Conservation (phyloP, 2,797 vertebrate genomes). For the Pempheris klunzingeri region DNA sequence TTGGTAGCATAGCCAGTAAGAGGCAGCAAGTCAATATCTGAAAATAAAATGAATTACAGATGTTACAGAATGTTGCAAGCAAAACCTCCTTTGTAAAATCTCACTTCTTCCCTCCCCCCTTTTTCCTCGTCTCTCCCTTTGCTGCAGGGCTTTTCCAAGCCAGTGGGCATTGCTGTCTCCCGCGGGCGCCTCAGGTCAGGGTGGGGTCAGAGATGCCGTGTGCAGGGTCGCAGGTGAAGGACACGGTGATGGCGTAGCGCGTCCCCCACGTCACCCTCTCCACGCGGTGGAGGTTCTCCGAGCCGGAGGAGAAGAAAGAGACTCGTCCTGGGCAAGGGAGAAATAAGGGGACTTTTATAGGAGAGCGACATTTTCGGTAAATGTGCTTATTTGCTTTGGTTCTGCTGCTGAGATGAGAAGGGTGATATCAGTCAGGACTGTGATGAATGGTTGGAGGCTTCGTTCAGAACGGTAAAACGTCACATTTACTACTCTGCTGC, state of each 20-base stretch:
- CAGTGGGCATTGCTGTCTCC: slow-evolving; percentile 23
- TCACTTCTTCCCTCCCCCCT: neutral
- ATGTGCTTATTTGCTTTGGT: neutral
- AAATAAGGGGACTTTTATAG: slow-evolving; percentile 1
- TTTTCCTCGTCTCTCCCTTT: neutral
- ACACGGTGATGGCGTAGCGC: slow-evolving; percentile 94
- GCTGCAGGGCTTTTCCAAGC: slow-evolving; percentile 65
- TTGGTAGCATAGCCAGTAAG: neutral
- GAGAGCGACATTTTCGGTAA: neutral
- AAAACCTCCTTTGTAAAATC: slow-evolving; percentile 19
- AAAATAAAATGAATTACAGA: neutral
- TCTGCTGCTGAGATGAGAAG: neutral
- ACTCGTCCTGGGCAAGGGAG: slow-evolving; percentile 87
- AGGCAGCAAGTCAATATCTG: slow-evolving; percentile 17
- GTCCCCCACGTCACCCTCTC: slow-evolving; percentile 95
- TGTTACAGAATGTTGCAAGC: neutral
- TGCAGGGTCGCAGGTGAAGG: slow-evolving; percentile 94
- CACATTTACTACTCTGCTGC: too few relatives aligned
- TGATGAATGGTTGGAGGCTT: too few relatives aligned
- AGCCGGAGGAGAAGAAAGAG: slow-evolving; percentile 96
- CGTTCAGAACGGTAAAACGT: too few relatives aligned
- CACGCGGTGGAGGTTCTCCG: slow-evolving; percentile 96
- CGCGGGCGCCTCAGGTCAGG: slow-evolving; percentile 68
- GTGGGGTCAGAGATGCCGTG: slow-evolving; percentile 90
- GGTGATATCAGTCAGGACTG: neutral